phyloP scores from a whole-genome alignment of 2,797 vertebrate species.

The Anisognathus igniventris region DNA sequence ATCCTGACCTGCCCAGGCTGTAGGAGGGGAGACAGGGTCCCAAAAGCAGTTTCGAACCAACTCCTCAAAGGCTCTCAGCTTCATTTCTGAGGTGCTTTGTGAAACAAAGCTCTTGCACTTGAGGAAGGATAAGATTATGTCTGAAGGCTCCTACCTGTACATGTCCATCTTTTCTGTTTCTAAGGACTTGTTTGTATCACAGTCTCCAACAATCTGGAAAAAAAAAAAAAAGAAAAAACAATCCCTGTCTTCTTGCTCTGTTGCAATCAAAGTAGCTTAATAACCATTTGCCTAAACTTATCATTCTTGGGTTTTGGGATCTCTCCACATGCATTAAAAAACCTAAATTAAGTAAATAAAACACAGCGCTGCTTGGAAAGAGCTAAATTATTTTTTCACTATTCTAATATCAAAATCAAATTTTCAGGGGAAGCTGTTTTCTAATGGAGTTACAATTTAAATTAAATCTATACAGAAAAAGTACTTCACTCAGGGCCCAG shows the following conservation, averaged over 20 bases:
- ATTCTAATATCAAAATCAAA: neutral
- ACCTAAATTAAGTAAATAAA: neutral
- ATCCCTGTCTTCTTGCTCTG: fast-evolving
- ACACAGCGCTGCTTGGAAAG: neutral
- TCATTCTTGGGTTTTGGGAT: neutral
- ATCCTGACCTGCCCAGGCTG: neutral
- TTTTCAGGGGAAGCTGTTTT: neutral
- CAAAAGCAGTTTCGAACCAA: neutral
- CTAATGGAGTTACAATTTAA: neutral
- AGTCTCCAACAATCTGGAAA: neutral
- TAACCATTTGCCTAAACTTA: neutral
- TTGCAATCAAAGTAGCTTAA: neutral
- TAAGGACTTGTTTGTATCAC: neutral
- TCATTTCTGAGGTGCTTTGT: neutral
- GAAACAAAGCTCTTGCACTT: neutral
- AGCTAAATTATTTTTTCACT: neutral
- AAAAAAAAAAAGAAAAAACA: fast-evolving
- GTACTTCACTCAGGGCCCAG: neutral
- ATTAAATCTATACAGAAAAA: neutral
- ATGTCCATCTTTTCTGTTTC: neutral
- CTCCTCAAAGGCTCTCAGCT: neutral
- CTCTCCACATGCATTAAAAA: neutral
- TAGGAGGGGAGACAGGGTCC: neutral
- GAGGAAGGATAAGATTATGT: neutral
- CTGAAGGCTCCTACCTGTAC: neutral